Evolutionary conservation across 2,888 invertebrate species (phyloP), one percentile per base, ranked within the genome.

Genomic region (Toxonevra muliebris): DNA sequence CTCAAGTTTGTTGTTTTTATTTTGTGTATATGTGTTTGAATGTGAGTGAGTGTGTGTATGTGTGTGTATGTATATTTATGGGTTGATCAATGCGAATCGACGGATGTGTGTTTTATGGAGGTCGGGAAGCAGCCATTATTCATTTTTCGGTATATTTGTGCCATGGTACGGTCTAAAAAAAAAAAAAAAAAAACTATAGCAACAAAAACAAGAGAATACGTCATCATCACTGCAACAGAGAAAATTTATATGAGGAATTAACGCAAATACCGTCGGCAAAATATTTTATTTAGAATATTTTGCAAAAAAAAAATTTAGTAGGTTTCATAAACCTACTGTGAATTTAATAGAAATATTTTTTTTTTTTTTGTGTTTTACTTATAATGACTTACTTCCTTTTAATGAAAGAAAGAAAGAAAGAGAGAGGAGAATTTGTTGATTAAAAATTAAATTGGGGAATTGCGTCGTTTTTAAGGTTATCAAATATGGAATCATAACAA

Each of bases 81-180:
- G 77, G 81, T 74, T 78, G 80, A 82, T 82, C 81, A 78, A 79
- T 77, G 80, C 76, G 79, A 80, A 79, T 83, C 83, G 79, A 80
- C 79, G 75, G 74, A 75, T 77, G 77, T 77, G 76, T 81, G 81
- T 76, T 79, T 75, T 80, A 78, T 80, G 80, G 79, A 76, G 78
- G 78, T 78, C 77, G 77, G 71, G 75, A 76, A 79, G 80, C 84
- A 80, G 85, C 84, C 84, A 85, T 85, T 85, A 84, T 80, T 83
- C 81, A 85, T 82, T 80, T 79, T 77, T 74, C 72, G 30, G 30
- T 30, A 30, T 20, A 17, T 41, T n/a, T 48, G 15, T 48, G 13
- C 15, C 50, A 48, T 48, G 13, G 50, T 15, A 48, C n/a, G 15
- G 8, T 53, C 8, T 12, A 53, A 17, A 19, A 17, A 4, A 53